phyloP scores from a whole-genome alignment of 1,140 invertebrate species.

The Drosophila serrata region DNA sequence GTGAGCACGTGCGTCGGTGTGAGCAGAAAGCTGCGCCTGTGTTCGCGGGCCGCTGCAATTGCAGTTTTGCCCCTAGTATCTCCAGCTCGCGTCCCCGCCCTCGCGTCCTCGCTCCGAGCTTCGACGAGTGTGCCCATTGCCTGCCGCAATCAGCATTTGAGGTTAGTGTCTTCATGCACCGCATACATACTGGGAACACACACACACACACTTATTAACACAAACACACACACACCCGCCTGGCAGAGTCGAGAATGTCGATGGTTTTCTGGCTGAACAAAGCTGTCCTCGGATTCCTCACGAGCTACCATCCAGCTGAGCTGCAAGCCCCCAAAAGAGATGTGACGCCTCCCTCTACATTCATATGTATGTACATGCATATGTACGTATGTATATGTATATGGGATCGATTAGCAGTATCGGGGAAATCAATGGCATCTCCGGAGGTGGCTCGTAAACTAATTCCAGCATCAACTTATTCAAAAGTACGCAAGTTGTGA shows the following conservation, averaged over 20 bases:
- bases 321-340: not conserved
- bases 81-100: conserved; percentile 12
- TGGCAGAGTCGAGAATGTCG: conserved; percentile 8
- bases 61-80: conserved; percentile 46
- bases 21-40: conserved; percentile 47
- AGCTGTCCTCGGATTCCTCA: not conserved
- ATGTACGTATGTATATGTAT: too few relatives aligned
- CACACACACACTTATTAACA: not conserved
- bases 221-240: conserved; percentile 4
- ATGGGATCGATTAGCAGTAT: not conserved
- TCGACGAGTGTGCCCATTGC: conserved; percentile 37
- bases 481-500: not conserved
- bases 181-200: conserved; percentile 32
- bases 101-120: conserved; percentile 12
- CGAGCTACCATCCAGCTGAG: conserved; percentile 1
- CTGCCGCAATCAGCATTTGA: conserved; percentile 77
- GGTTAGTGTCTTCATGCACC: conserved; percentile 68
- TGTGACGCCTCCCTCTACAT: conserved; percentile 1
- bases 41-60: conserved; percentile 63
- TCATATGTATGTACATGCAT: not conserved
- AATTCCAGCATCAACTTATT: not conserved
- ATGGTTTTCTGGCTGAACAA: conserved; percentile 5
- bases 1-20: conserved; percentile 72
- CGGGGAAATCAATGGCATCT: not conserved
- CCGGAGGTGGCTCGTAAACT: not conserved